phyloP scores from a whole-genome alignment of 2,797 vertebrate species.

The Ctenosaura bakeri region DNA sequence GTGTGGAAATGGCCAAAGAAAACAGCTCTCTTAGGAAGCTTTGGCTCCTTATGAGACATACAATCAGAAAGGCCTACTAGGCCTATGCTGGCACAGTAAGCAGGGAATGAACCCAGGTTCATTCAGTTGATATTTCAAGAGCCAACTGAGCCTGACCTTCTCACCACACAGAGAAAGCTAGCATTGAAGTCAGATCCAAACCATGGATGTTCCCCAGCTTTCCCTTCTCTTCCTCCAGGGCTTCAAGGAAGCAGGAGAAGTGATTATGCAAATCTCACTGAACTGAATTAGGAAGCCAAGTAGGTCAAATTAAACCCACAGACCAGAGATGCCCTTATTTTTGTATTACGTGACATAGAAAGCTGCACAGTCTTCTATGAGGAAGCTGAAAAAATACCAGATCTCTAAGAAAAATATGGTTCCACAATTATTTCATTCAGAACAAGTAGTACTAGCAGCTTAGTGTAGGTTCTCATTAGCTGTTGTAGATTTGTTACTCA shows the following conservation, averaged over 20 bases:
- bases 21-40: neutral
- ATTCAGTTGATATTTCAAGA: neutral
- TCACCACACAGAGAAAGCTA: neutral
- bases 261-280: neutral
- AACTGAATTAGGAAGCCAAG: neutral
- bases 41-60: neutral
- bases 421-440: neutral
- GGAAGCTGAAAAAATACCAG: neutral
- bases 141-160: neutral
- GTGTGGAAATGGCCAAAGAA: too few relatives aligned
- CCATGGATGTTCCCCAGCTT: neutral
- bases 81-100: neutral
- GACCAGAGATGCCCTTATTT: too few relatives aligned
- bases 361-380: neutral
- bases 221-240: neutral
- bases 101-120: neutral
- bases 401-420: neutral
- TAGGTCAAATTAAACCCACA: neutral
- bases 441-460: neutral
- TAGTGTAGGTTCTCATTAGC: neutral
- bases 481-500: neutral
- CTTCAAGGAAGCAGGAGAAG: neutral
- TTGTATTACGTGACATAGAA: neutral
- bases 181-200: neutral
- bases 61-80: neutral